Conservation (phyloP, 1,140 invertebrate species). For the Drosophila erecta region DNA sequence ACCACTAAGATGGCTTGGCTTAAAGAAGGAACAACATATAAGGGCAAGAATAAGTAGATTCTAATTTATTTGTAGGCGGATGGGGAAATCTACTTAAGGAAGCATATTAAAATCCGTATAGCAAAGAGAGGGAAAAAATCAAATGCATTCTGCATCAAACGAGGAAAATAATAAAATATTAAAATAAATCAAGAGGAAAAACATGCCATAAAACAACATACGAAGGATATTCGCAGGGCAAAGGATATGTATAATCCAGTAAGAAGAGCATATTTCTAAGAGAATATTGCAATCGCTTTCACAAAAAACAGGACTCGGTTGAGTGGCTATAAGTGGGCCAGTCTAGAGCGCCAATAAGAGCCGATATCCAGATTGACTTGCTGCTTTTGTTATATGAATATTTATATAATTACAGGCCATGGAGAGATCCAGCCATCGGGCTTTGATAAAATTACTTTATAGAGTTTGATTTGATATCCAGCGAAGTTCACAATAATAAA, state of each 20-base stretch:
- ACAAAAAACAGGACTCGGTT: slow-evolving; percentile 4
- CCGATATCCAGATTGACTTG: slow-evolving; percentile 33
- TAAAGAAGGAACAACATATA: not conserved
- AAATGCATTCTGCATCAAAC: slow-evolving; percentile 44
- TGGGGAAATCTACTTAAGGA: slow-evolving; percentile 1
- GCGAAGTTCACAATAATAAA: not conserved
- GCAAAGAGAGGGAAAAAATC: not conserved
- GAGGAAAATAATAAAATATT: slow-evolving; percentile 49
- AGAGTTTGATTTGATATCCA: no score
- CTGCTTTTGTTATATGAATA: slow-evolving; percentile 14
- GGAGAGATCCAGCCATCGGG: no score
- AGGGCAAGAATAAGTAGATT: slow-evolving; percentile 7
- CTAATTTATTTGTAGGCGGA: not conserved
- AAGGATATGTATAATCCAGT: not conserved
- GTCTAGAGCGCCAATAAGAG: slow-evolving; percentile 19
- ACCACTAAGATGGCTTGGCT: no score
- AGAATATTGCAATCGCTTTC: slow-evolving; percentile 15
- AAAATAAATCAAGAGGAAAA: slow-evolving; percentile 48
- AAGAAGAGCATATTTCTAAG: slow-evolving; percentile 25
- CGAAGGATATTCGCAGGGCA: slow-evolving; percentile 1
- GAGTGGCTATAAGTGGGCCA: not conserved
- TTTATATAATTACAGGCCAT: slow-evolving; percentile 3
- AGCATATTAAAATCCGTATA: slow-evolving; percentile 8
- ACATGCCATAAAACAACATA: slow-evolving; percentile 1
- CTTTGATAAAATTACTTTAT: no score